Evolutionary conservation across 2,797 vertebrate genomes (phyloP), one percentile per base, ranked within the genome.

Genomic region (Lutjanus campechanus): DNA sequence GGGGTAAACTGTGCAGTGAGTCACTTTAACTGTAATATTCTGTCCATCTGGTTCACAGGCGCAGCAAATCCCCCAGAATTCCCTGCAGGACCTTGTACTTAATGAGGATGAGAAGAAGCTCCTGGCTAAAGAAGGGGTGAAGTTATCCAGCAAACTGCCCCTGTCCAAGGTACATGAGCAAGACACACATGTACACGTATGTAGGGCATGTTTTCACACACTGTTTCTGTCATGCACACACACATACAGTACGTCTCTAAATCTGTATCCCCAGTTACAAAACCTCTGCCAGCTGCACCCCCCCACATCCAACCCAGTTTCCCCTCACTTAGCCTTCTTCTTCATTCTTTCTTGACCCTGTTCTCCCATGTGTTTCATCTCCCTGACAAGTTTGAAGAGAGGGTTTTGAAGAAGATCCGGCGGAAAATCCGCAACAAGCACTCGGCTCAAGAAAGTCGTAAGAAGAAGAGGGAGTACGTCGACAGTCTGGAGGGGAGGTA

Each of bases 381-480:
- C 72, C 41, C 8, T 85, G 79, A 80, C 82, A 90, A 99, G 98
- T 96, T 95, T 11, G 98, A 99, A 89, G 98, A 99, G 61, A 95
- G 96, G 41, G 89, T 97, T 85, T 93, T 99, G 91, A 99, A 99
- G 92, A 99, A 98, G 95, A 97, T 99, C 90, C 96, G 97, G 8
- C 89, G 98, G 84, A 99, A 99, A 95, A 99, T 99, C 85, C 95
- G 98, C 19, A 99, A 99, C 94, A 99, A 99, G 72, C 97, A 96
- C 85, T 99, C 98, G 0, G 98, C 98, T 46, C 98, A 98, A 84
- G 98, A 99, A 82, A 99, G 98, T 92, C 94, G 98, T 67, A 99
- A 97, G 89, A 99, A 99, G 95, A 99, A 97, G 89, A 97, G 97
- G 88, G 97, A 99, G 36, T 99, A 99, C 6, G 96, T 99, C 0